These are phyloP conservation scores for Phrynocephalus versicolor DNA, from an alignment of 2,113 vertebrate genomes.

Conservation along the genomic window DNA sequence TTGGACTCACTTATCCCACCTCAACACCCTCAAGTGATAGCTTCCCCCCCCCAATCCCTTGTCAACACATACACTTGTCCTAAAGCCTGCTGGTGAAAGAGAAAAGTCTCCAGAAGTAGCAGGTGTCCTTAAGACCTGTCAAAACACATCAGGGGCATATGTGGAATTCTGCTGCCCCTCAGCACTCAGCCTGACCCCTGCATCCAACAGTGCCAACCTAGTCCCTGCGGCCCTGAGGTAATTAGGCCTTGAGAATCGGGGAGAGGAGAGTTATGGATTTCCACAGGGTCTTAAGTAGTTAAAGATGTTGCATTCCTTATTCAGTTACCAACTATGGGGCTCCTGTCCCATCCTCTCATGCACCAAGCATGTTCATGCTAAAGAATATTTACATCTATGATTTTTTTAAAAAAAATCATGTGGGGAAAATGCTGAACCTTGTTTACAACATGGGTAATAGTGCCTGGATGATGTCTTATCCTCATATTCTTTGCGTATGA, in stretches of 20 bases:
- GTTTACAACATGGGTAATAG: not conserved
- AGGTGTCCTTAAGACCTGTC: constrained; percentile 69
- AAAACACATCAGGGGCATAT: constrained; percentile 57
- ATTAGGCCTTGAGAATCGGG: constrained; percentile 40
- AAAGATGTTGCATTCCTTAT: not conserved
- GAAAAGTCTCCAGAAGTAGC: constrained; percentile 55
- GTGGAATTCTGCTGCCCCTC: constrained; percentile 27
- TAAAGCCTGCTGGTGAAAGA: constrained; percentile 16
- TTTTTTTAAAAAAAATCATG: not conserved
- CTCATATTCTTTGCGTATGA: too few species aligned
- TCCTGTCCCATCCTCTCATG: not conserved
- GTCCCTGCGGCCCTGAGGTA: constrained; percentile 19
- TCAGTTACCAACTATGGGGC: fast-evolving
- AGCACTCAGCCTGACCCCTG: constrained; percentile 26
- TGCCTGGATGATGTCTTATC: too few species aligned
- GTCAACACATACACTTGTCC: constrained; percentile 40
- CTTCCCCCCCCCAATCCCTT: constrained; percentile 59
- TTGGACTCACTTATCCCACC: constrained; percentile 44
- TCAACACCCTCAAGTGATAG: constrained; percentile 59
- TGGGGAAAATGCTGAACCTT: not conserved
- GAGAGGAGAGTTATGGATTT: constrained; percentile 3
- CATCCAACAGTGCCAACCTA: constrained; percentile 32
- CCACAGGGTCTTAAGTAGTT: not conserved
- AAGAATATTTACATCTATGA: not conserved
- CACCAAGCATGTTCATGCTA: not conserved